Percentiles rank a stretch among this genome's conserved stretches.
phyloP scores from a whole-genome alignment of 2,113 vertebrate genomes.

The Alosa alosa region DNA sequence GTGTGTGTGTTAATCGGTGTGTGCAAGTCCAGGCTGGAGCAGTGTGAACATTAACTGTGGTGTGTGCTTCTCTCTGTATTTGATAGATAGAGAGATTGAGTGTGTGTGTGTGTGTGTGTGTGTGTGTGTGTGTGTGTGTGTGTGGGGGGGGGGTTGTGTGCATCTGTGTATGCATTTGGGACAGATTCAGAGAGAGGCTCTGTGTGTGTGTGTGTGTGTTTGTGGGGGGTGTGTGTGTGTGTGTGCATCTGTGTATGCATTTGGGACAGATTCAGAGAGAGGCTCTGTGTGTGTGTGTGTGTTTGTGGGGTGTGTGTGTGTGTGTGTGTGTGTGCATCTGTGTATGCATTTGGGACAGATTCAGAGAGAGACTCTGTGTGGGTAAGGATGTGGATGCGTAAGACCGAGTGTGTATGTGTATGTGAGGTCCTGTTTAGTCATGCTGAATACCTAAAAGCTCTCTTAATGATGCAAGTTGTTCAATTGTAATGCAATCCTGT shows the following conservation, averaged over 20 bases:
- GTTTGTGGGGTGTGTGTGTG: not conserved
- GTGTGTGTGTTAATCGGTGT: too few relatives aligned
- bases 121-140: too few relatives aligned
- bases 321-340: not conserved
- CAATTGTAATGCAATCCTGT: not conserved
- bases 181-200: too few relatives aligned
- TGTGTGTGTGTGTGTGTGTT: slow-evolving; percentile 1
- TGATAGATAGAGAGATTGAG: not conserved
- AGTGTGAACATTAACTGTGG: not conserved
- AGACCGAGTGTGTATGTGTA: not conserved
- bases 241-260: not conserved
- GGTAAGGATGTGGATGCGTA: not conserved
- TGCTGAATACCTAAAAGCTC: not conserved
- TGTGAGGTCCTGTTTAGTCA: not conserved
- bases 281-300: not conserved
- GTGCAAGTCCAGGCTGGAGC: not conserved
- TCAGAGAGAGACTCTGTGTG: not conserved
- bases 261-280: too few relatives aligned
- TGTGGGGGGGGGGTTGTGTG: not conserved
- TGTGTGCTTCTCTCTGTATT: not conserved
- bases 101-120: not conserved
- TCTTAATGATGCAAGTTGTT: not conserved
- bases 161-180: not conserved
- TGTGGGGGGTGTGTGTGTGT: not conserved
- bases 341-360: not conserved